Evolutionary conservation across 2,888 invertebrate species (phyloP), one percentile per base, ranked within the genome.

Genomic region (Leucania comma): DNA sequence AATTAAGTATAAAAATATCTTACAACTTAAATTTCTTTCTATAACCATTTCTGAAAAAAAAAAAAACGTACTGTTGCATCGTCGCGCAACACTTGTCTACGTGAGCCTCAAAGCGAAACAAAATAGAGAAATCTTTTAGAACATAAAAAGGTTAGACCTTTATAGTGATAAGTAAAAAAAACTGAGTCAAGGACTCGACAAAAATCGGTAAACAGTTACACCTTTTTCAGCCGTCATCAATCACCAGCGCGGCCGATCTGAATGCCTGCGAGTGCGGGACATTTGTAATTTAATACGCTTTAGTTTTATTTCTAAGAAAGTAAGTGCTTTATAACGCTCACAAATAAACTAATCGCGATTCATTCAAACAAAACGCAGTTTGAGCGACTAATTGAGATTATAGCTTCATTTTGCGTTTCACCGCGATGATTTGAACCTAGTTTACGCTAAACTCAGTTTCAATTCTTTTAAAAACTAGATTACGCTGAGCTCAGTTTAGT

Each of bases 161-260:
- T 54, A n/a, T 48, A 71, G 59, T 67, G 63, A 68, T 65, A 68
- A 75, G 48, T 61, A 50, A 66, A 78, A 77, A 68, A 82, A 81
- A 67, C 63, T 54, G 57, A 83, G 81, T 71, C 81, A 77, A 83
- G 81, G 81, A 48, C 51, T 64, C 78, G 22, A 62, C 38, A 57
- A 64, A 68, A 65, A 64, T 73, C 70, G 64, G 66, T 56, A 57
- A 65, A 69, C 61, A 61, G 65, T 80, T 42, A 75, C 68, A 81
- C 54, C 58, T 69, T 81, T 68, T 59, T 61, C 73, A 46, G 61
- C 32, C 46, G 10, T 72, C 78, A 72, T 78, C 72, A 81, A 79
- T 81, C 78, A 78, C 63, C 22, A 10, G 46, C 59, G 53, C 64
- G 26, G 53, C 57, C 68, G 75, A 77, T 80, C 68, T 80, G 50